Conservation (phyloP, 1,140 invertebrate genomes). For the Potamilus streckersoni region DNA sequence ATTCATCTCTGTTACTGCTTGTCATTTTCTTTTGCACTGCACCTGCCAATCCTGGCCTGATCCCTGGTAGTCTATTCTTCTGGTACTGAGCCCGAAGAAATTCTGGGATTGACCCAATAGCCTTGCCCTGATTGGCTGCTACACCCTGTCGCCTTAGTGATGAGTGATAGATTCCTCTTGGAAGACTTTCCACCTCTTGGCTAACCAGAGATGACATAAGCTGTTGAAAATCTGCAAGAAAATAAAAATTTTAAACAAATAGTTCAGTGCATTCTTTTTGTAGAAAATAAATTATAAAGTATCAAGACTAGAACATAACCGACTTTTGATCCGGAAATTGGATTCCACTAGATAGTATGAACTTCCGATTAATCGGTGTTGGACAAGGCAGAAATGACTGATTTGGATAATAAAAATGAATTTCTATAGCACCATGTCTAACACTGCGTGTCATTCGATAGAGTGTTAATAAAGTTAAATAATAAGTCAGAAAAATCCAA, state of each 20-base stretch:
- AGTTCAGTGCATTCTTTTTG: background rate
- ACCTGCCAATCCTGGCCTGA: conserved; percentile 58
- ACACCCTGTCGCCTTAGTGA: conserved; percentile 39
- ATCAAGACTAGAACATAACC: background rate
- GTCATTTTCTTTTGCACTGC: background rate
- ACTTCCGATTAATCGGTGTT: no score
- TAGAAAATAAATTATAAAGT: background rate
- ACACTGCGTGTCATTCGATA: no score
- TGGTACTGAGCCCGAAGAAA: conserved; percentile 54
- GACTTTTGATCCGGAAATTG: no score
- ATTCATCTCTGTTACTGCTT: background rate
- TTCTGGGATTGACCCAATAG: conserved; percentile 48
- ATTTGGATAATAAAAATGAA: no score
- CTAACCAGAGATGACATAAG: conserved; percentile 46
- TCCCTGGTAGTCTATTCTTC: conserved; percentile 56
- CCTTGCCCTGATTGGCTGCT: conserved; percentile 47
- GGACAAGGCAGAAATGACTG: no score
- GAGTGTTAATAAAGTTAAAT: no score
- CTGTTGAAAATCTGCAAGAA: conserved; percentile 44
- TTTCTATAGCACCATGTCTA: no score
- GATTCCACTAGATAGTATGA: no score
- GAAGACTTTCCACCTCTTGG: conserved; percentile 51
- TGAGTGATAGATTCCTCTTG: conserved; percentile 54
- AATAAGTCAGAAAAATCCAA: no score
- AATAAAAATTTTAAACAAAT: background rate